These are phyloP conservation scores for Ifrita kowaldi DNA, from an alignment of 2,113 vertebrate genomes.

Conservation along the genomic window DNA sequence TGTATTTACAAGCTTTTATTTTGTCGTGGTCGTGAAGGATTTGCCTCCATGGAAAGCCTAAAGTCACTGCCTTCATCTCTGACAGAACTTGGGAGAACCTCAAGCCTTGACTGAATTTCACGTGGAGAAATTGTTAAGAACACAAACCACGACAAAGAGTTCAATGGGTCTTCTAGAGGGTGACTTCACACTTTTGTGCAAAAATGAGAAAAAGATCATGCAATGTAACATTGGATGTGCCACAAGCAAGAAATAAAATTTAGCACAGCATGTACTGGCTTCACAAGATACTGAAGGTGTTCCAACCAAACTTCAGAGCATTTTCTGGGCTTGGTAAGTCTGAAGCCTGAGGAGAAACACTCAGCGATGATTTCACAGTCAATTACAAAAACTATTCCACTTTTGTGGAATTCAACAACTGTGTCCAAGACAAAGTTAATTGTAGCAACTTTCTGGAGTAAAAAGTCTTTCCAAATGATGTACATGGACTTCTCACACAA, in stretches of 20 bases:
- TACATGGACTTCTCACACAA: not conserved
- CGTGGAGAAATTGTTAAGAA: fast-evolving
- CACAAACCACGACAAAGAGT: not conserved
- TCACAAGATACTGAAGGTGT: not conserved
- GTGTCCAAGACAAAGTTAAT: not conserved
- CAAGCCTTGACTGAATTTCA: not conserved
- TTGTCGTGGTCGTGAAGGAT: not conserved
- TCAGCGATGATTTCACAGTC: not conserved
- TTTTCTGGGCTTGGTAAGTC: not conserved
- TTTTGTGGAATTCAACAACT: not conserved
- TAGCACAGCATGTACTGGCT: not conserved
- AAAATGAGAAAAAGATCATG: not conserved
- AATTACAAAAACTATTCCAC: not conserved
- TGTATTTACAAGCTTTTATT: not conserved
- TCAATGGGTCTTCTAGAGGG: not conserved
- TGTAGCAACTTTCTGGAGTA: not conserved
- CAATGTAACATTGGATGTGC: not conserved
- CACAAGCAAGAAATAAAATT: not conserved
- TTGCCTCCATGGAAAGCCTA: not conserved
- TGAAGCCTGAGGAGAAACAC: not conserved
- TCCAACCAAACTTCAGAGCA: not conserved
- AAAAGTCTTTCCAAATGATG: not conserved
- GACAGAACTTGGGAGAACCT: not conserved
- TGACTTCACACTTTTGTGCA: not conserved
- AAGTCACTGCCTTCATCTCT: not conserved